phyloP scores from a whole-genome alignment of 2,888 invertebrate species.

The Pocota personata region DNA sequence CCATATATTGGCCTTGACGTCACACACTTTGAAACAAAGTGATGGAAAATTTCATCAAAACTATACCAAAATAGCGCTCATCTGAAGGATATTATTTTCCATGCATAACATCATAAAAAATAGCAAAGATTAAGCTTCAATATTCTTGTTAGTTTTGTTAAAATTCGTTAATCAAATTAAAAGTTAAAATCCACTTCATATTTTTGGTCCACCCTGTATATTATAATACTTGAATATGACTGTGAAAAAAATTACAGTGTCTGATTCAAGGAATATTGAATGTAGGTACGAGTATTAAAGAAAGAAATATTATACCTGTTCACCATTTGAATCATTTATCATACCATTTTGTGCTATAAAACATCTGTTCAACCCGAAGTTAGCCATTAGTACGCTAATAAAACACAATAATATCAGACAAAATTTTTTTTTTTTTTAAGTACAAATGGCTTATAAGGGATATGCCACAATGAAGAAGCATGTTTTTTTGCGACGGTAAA shows the following conservation, averaged over 20 bases:
- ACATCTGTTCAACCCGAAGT: slow-evolving; percentile 16
- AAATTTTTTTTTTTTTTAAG: background rate
- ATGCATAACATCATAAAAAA: too few species aligned
- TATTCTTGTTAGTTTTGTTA: too few species aligned
- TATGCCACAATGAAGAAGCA: background rate
- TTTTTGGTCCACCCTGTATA: too few species aligned
- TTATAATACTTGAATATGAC: too few species aligned
- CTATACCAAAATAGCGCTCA: too few species aligned
- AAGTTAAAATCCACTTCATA: too few species aligned
- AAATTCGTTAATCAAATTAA: too few species aligned
- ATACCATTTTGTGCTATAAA: background rate
- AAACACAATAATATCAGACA: slow-evolving; percentile 19
- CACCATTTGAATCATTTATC: slow-evolving; percentile 20
- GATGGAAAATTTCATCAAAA: too few species aligned
- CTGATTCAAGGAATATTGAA: background rate
- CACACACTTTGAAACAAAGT: too few species aligned
- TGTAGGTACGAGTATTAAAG: background rate
- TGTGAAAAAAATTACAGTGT: background rate
- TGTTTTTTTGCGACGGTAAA: background rate
- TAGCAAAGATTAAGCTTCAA: too few species aligned
- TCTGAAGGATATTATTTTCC: too few species aligned
- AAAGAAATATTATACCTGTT: background rate
- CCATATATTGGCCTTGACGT: too few species aligned
- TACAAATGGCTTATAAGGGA: background rate
- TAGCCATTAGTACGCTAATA: slow-evolving; percentile 39